Percentiles rank a stretch among this genome's conserved stretches.
Conservation (phyloP, 2,797 vertebrate species). For the Cirrhinus mrigala region DNA sequence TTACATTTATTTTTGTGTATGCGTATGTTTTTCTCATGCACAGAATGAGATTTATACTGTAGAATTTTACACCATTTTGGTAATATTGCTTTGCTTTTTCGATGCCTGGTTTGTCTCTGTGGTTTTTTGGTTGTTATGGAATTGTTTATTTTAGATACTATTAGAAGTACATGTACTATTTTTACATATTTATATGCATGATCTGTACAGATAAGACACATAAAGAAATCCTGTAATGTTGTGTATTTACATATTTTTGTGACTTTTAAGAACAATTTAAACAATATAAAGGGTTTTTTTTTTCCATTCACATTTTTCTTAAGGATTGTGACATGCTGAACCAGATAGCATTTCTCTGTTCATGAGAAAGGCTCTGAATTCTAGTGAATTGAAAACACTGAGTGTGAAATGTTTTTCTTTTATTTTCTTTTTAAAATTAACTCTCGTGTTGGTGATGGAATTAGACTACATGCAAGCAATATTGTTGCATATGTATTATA, state of each 20-base stretch:
- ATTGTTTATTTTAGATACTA: constrained; percentile 16
- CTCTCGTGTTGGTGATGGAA: constrained; percentile 7
- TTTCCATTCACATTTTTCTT: neutral
- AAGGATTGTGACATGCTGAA: constrained; percentile 35
- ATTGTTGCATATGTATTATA: constrained; percentile 38
- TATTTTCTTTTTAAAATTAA: constrained; percentile 32
- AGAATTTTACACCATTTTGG: constrained; percentile 10
- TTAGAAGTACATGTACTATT: constrained; percentile 35
- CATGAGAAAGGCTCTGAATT: constrained; percentile 29
- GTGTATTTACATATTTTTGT: constrained; percentile 10
- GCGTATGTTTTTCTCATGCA: constrained; percentile 2
- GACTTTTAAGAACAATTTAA: constrained; percentile 2
- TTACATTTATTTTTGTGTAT: neutral
- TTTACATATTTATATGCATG: constrained; percentile 44
- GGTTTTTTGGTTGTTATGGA: constrained; percentile 3
- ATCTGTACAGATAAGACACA: constrained; percentile 31
- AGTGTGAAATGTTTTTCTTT: constrained; percentile 20
- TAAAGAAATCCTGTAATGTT: neutral
- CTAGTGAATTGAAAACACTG: neutral
- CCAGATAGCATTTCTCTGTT: constrained; percentile 31
- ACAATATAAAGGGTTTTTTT: neutral
- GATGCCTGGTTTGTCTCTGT: constrained; percentile 38
- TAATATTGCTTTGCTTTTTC: constrained; percentile 23
- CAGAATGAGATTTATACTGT: neutral
- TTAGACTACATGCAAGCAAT: constrained; percentile 4